A percentile compares a stretch with the other conserved stretches of the same genome.
These are phyloP conservation scores for Watsonalla cultraria DNA, from an alignment of 2,888 invertebrate genomes.

Conservation along the genomic window DNA sequence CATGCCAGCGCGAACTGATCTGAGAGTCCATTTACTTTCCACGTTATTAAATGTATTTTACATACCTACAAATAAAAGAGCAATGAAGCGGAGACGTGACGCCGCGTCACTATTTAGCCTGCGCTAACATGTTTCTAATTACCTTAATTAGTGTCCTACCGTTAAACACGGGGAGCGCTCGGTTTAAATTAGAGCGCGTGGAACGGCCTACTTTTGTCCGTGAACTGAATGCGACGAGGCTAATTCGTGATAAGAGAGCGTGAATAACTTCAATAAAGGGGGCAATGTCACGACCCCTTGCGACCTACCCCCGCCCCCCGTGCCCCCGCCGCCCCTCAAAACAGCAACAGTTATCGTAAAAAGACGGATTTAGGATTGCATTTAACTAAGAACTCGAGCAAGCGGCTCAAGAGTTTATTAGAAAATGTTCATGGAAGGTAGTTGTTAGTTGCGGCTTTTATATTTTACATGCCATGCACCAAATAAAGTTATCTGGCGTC, in stretches of 20 bases:
- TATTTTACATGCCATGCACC: too few species aligned
- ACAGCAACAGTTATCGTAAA: conserved; percentile 55
- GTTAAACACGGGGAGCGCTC: conserved; percentile 56
- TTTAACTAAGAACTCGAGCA: conserved; percentile 4
- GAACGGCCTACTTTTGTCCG: conserved; percentile 63
- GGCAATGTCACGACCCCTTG: conserved; percentile 54
- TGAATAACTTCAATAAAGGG: conserved; percentile 60
- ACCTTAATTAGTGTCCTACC: conserved; percentile 65
- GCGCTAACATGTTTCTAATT: conserved; percentile 64
- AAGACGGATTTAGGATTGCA: conserved; percentile 24
- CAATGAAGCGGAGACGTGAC: conserved; percentile 22
- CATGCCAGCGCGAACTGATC: conserved; percentile 17
- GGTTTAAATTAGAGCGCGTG: conserved; percentile 64
- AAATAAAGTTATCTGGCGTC: too few species aligned
- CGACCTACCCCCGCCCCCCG: conserved; percentile 18
- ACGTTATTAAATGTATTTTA: conserved; percentile 10
- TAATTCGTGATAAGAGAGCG: conserved; percentile 70
- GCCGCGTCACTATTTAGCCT: conserved; percentile 38
- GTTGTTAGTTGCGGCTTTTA: too few species aligned
- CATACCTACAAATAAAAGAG: conserved; percentile 11
- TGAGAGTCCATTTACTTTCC: conserved; percentile 9
- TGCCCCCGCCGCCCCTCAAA: conserved; percentile 24
- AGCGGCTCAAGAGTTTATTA: too few species aligned
- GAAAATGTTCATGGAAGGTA: too few species aligned
- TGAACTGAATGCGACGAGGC: conserved; percentile 63